Evolutionary conservation across 2,797 vertebrate genomes (phyloP), one percentile per base, ranked within the genome.

Genomic region (Sebastes cheni): DNA sequence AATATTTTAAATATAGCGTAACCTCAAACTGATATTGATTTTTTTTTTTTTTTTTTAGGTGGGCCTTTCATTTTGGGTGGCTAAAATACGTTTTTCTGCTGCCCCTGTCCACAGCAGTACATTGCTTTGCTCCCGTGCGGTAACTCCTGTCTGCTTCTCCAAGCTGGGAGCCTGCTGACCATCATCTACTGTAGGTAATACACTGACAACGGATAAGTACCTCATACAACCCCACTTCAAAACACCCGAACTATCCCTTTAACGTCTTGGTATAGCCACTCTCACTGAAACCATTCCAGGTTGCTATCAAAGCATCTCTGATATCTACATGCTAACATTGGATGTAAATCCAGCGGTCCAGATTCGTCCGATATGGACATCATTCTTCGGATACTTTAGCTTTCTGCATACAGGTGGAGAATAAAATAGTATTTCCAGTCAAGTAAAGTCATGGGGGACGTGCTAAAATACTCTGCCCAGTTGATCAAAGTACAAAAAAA

Each of bases 401-500:
- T 74, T 25, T 59, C 34, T 64, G 55, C 11, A 27, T 13, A 50
- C 39, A 71, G 62, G 61, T 77, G 46, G 32, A 67, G 46, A 69
- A 12, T 56, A 50, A 12, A 67, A 22, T 32, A 12, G 12, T 59
- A 12, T 70, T 80, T 82, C n/a, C 67, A 68, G 73, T 67, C 30
- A 50, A 46, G 55, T 64, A 61, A 67, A 79, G 72, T 64, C 67
- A 70, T 56, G 13, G 14, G 6, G 54, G 14, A 70, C 75, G 65
- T 54, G 18, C 46, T 54, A n/a, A 54, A 46, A 30, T 75, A 9
- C 39, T 29, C 64, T 20, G 23, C 18, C 25, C 27, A 22, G 42
- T 36, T 83, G 60, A 84, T 84, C 39, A 59, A 56, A 72, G 59
- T 29, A 71, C 18, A 62, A 74, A 77, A 68, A 75, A 77, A 58